phyloP scores from a whole-genome alignment of 2,113 vertebrate species.

The Corapipo altera region DNA sequence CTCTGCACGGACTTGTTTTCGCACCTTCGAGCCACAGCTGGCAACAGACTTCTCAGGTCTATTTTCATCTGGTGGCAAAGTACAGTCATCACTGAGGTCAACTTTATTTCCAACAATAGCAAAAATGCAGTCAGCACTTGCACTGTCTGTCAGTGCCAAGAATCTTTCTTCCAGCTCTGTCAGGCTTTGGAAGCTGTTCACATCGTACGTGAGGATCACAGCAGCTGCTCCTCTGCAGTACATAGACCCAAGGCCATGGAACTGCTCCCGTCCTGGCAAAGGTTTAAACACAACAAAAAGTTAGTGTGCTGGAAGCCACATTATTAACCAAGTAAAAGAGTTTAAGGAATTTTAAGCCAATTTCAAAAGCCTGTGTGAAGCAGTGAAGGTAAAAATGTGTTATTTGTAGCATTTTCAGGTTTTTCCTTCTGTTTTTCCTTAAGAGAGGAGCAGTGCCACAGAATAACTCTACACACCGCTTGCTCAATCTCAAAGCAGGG shows the following conservation, averaged over 20 bases:
- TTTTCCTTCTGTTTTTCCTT: neutral
- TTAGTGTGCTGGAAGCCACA: neutral
- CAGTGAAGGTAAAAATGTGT: neutral
- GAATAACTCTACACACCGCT: neutral
- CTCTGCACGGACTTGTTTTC: constrained; percentile 81
- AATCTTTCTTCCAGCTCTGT: constrained; percentile 92
- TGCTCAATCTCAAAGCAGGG: neutral
- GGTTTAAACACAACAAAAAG: neutral
- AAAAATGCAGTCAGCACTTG: constrained; percentile 90
- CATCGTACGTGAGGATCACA: constrained; percentile 91
- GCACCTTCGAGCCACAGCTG: constrained; percentile 45
- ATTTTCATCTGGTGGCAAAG: constrained; percentile 1
- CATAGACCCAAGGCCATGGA: constrained; percentile 96
- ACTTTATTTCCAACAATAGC: constrained; percentile 94
- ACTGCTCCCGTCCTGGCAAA: constrained; percentile 90
- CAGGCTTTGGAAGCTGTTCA: constrained; percentile 89
- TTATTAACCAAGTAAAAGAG: neutral
- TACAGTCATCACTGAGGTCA: constrained; percentile 80
- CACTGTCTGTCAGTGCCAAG: constrained; percentile 90
- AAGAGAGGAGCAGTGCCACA: neutral
- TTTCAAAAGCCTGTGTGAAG: neutral
- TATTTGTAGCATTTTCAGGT: neutral
- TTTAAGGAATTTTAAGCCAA: neutral
- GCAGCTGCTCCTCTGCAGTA: constrained; percentile 92
- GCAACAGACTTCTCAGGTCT: neutral